Base-by-base conservation (phyloP, 53 echinoderm and acorn worm species). In the Hippasteria phrygiana region DNA sequence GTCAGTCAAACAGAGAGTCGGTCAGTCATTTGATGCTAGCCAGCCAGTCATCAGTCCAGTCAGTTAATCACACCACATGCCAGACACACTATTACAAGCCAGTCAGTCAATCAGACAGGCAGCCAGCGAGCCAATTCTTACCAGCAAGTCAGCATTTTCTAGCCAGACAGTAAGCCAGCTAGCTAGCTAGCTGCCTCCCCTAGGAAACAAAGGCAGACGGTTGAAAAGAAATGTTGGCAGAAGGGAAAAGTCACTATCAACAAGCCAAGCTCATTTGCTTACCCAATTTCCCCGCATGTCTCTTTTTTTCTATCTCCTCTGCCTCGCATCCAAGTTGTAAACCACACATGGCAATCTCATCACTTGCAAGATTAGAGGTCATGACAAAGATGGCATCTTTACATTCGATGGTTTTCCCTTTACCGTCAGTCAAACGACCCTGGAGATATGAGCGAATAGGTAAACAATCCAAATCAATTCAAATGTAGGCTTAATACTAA, bases 301-400 rank as follows among this genome's bases (percentile, higher is more conserved):
- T 93, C 89, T 97, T 92, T 65, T 92, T 91, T 78, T 43, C 76
- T 63, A 97, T 93, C 82, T 92, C 90, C 28, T 97, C 92, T 12
- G 97, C 97, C 70, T 97, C 97, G 66, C 71, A 92, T 69, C 97
- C 90, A 20, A 97, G 95, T 77, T 97, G 95, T 24, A 97, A 43
- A 13, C 93, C 97, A 64, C 95, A 89, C 29, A 71, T 67, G 6
- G 94, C 97, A 28, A 97, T 97, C 89, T 95, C 97, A 77, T 97
- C 94, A 71, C 97, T 97, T 10, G 97, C 97, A 10, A 97, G 88
- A 90, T 96, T 96, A 20, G 95, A 95, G 3, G 98, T 97, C 97
- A 97, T 97, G 37, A 97, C 93, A 93, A 97, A 95, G 70, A 97
- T 91, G 87, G 97, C 93, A 78, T 95, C 93, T 50, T 95, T 97